Evolutionary conservation across 2,113 vertebrate genomes (phyloP).

Genomic region (Periophthalmus modestus): DNA sequence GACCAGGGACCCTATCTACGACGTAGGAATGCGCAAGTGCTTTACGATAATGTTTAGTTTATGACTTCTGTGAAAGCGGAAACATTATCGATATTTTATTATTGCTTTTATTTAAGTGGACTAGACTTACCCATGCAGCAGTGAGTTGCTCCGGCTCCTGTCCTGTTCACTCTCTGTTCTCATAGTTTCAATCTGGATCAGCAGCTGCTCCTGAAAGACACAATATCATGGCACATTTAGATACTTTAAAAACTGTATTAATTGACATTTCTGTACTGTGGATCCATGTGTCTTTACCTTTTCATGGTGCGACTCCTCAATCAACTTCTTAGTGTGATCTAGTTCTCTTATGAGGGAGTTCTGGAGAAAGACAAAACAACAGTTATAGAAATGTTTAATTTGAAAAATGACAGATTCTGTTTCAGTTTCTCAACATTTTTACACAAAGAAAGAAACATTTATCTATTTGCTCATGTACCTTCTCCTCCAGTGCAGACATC

Average conservation of each 20-base stretch:
- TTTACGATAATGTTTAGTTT: no score
- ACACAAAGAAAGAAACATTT: not conserved
- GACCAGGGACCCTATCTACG: no score
- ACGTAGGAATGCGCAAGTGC: no score
- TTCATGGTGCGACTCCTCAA: conserved; percentile 94
- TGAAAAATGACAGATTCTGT: no score
- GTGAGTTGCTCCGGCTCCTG: conserved; percentile 81
- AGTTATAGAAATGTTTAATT: no score
- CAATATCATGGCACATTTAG: not conserved
- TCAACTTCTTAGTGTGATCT: conserved; percentile 89
- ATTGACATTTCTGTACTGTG: not conserved
- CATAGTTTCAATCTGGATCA: conserved; percentile 87
- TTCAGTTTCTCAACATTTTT: no score
- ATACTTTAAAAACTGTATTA: not conserved
- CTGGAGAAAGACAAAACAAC: conserved; percentile 63
- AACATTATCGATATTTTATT: no score
- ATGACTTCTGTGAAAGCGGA: no score
- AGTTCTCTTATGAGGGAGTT: conserved; percentile 91
- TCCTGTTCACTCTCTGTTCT: conserved; percentile 87
- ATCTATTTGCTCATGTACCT: conserved; percentile 71
- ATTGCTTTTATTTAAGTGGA: not conserved
- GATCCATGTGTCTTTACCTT: conserved; percentile 78
- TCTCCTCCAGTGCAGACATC: conserved; percentile 96
- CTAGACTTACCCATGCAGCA: conserved; percentile 83
- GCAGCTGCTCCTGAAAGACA: conserved; percentile 86